Conservation (phyloP, 2,888 invertebrate species). For the Apomyelois bistriatella region DNA sequence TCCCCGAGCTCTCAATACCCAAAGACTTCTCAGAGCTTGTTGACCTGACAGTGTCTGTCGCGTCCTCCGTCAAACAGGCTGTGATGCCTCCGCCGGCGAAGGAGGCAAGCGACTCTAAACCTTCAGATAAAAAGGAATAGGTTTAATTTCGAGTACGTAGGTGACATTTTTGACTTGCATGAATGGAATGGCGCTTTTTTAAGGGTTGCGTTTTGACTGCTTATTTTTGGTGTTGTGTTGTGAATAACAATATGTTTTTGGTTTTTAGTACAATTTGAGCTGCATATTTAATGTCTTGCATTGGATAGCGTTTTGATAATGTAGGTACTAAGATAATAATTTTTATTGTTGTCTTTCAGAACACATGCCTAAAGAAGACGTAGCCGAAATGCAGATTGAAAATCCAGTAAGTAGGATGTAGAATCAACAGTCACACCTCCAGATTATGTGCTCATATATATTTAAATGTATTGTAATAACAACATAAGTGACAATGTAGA, state of each 20-base stretch:
- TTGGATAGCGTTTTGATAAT: background rate
- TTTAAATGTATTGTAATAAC: too few relatives aligned
- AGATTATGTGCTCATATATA: too few relatives aligned
- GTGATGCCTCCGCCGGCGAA: constrained; percentile 71
- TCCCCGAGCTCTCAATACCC: constrained; percentile 81
- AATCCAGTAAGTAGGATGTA: constrained; percentile 18
- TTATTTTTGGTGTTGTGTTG: background rate
- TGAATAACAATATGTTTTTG: background rate
- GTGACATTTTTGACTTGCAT: constrained; percentile 18
- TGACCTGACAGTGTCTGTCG: constrained; percentile 62
- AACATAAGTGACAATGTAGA: too few relatives aligned
- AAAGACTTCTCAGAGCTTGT: constrained; percentile 79
- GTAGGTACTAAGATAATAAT: background rate
- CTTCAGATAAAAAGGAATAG: constrained; percentile 61
- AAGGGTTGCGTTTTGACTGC: constrained; percentile 15
- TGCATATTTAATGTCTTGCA: background rate
- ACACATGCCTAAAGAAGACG: constrained; percentile 25
- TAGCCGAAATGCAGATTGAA: constrained; percentile 25
- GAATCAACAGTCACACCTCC: too few relatives aligned
- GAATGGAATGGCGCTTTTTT: constrained; percentile 25
- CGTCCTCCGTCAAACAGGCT: constrained; percentile 61
- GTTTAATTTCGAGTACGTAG: constrained; percentile 38
- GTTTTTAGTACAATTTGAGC: background rate
- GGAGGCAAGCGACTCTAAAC: constrained; percentile 44
- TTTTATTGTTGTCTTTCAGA: constrained; percentile 15